These are phyloP conservation scores for Xylocampa areola DNA, from an alignment of 2,888 invertebrate species.

Conservation along the genomic window DNA sequence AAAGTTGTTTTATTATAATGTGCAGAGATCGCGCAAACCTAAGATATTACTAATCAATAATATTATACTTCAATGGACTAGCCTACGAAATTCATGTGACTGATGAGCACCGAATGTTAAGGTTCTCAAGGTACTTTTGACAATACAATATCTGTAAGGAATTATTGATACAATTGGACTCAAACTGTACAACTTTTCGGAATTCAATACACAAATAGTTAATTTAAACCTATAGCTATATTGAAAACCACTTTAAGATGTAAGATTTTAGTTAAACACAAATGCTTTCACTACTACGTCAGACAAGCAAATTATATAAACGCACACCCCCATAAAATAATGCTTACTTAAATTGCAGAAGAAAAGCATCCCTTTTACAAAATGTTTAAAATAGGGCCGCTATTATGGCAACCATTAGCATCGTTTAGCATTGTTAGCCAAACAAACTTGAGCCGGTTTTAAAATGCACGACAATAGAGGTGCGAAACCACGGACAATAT, in stretches of 20 bases:
- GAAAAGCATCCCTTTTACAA: conserved; percentile 46
- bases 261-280: too few relatives aligned
- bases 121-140: too few relatives aligned
- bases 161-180: too few relatives aligned
- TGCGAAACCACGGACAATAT: conserved; percentile 61
- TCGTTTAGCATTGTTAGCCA: conserved; percentile 66
- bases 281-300: too few relatives aligned
- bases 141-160: too few relatives aligned
- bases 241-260: too few relatives aligned
- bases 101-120: background rate
- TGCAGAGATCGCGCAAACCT: too few relatives aligned
- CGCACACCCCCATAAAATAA: conserved; percentile 11
- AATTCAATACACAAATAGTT: too few relatives aligned
- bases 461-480: conserved; percentile 71
- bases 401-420: conserved; percentile 70
- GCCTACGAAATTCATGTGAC: background rate
- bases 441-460: conserved; percentile 69
- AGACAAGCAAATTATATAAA: background rate
- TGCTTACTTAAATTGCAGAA: conserved; percentile 23
- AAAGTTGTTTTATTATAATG: too few relatives aligned
- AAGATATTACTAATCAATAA: too few relatives aligned
- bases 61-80: conserved; percentile 24
- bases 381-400: conserved; percentile 61
- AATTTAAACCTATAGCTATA: too few relatives aligned
- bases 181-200: too few relatives aligned